phyloP scores from a whole-genome alignment of 2,113 vertebrate genomes.

The Siphamia tubifer region DNA sequence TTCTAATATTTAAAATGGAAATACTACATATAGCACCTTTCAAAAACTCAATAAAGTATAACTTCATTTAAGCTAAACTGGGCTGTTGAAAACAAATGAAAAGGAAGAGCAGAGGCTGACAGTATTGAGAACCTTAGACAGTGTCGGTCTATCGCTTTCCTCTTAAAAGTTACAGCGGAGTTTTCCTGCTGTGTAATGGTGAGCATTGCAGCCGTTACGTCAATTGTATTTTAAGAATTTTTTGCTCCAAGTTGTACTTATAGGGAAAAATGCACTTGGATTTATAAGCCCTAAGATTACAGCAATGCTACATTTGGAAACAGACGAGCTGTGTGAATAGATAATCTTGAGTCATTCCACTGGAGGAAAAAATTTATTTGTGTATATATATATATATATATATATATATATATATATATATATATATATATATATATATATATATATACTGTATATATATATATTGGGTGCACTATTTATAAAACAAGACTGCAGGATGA shows the following conservation, averaged over 20 bases:
- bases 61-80: background rate
- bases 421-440: no score
- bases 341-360: conserved; percentile 16
- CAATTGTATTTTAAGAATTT: background rate
- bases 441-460: no score
- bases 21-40: no score
- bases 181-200: background rate
- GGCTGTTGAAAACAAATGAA: background rate
- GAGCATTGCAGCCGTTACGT: background rate
- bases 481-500: no score
- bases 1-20: no score
- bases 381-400: no score
- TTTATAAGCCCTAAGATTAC: background rate
- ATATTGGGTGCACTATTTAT: no score
- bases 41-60: background rate
- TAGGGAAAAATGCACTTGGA: conserved; percentile 12
- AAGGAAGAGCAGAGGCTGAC: background rate
- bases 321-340: conserved; percentile 24
- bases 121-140: background rate
- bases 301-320: conserved; percentile 10
- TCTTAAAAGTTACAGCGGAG: background rate
- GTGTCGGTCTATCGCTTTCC: background rate
- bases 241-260: conserved; percentile 1
- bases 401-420: no score
- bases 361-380: no score